A percentile compares a stretch with the other conserved stretches of the same genome.
Conservation (phyloP, 1,140 invertebrate species). For the Tachypleus tridentatus region DNA sequence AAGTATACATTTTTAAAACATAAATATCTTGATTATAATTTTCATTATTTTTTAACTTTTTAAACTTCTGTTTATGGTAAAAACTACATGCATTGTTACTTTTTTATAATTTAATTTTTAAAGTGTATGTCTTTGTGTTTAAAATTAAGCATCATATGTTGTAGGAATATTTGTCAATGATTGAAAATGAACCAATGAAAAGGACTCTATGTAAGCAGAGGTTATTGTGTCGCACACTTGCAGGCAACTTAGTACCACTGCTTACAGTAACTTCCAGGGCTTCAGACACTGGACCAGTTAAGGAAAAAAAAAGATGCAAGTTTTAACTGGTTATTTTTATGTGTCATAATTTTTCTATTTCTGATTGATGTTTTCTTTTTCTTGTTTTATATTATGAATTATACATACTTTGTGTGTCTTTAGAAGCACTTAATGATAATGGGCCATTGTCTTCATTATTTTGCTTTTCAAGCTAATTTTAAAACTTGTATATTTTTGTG, state of each 20-base stretch:
- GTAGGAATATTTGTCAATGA: slow-evolving; percentile 53
- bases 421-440: too few relatives aligned
- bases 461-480: too few relatives aligned
- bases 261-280: slow-evolving; percentile 58
- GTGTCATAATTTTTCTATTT: too few relatives aligned
- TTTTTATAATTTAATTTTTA: slow-evolving; percentile 9
- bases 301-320: background rate
- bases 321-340: too few relatives aligned
- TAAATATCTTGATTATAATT: background rate
- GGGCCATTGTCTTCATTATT: too few relatives aligned
- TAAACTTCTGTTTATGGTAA: slow-evolving; percentile 4
- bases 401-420: too few relatives aligned
- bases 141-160: background rate
- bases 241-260: slow-evolving; percentile 60
- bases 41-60: slow-evolving; percentile 10
- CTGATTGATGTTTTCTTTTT: too few relatives aligned
- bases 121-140: too few relatives aligned
- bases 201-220: slow-evolving; percentile 42
- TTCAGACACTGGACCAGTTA: slow-evolving; percentile 9
- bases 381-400: too few relatives aligned
- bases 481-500: too few relatives aligned
- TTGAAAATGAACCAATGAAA: slow-evolving; percentile 30
- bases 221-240: slow-evolving; percentile 59
- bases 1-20: too few relatives aligned
- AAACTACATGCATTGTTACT: slow-evolving; percentile 16